Evolutionary conservation across 2,113 vertebrate species (phyloP), one percentile per base, ranked within the genome.

Genomic region (Zosterops borbonicus): DNA sequence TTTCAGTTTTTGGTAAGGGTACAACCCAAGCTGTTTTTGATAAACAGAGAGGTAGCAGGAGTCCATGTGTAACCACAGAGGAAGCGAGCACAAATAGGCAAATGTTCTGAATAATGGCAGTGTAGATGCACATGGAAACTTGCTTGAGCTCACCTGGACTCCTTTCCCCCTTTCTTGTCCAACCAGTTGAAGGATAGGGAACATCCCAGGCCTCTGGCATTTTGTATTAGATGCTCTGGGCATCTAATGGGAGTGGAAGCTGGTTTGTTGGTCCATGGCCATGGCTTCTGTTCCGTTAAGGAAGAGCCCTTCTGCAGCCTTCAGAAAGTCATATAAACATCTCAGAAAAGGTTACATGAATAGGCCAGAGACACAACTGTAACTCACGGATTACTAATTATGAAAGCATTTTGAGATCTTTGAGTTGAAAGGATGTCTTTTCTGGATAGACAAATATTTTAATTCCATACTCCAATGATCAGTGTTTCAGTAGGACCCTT

Each of bases 41-140:
- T 56, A 88, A 69, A 93, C 64, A 52, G 39, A 75, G 59, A 69
- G 62, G 58, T 24, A 80, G 46, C 78, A 9, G 8, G 14, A 58
- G 44, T 74, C 79, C 44, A 2, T 24, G 47, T 52, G 69, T 56
- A 70, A 86, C 83, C 73, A 33, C 4, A 2, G 65, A 93, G 83
- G 86, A 95, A 92, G 56, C 2, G 0, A 89, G 80, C 60, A 75
- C 85, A 49, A 89, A 81, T 42, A 86, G 65, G 73, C 76, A 94
- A 97, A 92, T 94, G 53, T 39, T 90, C 69, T 84, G 75, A 90
- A 89, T 94, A 90, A 83, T 76, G 87, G 67, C 77, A 84, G 53
- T 5, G 11, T 14, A 89, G 77, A 77, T 29, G 27, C 60, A 90
- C 73, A 83, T 53, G 76, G 65, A 89, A 96, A 71, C 76, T 59